Evolutionary conservation across 2,113 vertebrate genomes (phyloP), one percentile per base, ranked within the genome.

Genomic region (Thalassarche chlororhynchos): DNA sequence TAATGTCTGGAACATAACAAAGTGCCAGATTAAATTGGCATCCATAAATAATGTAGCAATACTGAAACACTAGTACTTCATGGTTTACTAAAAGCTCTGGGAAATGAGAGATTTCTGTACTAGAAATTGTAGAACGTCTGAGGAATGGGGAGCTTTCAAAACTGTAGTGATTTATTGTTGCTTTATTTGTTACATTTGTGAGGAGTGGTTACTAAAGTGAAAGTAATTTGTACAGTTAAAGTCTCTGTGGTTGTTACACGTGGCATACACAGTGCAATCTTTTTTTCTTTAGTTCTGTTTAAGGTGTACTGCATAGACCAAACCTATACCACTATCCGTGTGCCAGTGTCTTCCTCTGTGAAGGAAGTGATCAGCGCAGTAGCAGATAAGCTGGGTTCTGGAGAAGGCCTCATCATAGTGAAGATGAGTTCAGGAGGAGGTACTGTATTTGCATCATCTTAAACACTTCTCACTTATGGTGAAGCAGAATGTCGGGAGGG

Each of bases 251-350:
- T 51, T 60, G 38, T 87, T 66, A 57, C 14, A 23, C 0, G 0
- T 55, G 44, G 18, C 64, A 38, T 82, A 58, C 38, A 52, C 36
- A 6, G 2, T 38, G 5, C 31, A 21, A 46, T 81, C 29, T 92
- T 80, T 83, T 58, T 93, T 47, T 92, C 60, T 98, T 87, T 91
- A 99, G 99, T 99, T 97, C 98, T 99, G 38, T 99, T 99, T 95
- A 99, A 99, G 98, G 99, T 99, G 72, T 99, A 99, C 97, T 99
- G 99, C 98, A 95, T 98, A 74, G 99, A 99, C 98, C 99, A 99
- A 97, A 99, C 99, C 76, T 99, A 99, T 90, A 99, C 99, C 54
- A 99, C 99, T 21, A 99, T 99, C 75, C 98, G 99, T 11, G 99
- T 99, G 47, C 98, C 98, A 0, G 98, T 99, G 84, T 98, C 98